phyloP scores from a whole-genome alignment of 2,888 invertebrate genomes.

The Sesamia inferens region DNA sequence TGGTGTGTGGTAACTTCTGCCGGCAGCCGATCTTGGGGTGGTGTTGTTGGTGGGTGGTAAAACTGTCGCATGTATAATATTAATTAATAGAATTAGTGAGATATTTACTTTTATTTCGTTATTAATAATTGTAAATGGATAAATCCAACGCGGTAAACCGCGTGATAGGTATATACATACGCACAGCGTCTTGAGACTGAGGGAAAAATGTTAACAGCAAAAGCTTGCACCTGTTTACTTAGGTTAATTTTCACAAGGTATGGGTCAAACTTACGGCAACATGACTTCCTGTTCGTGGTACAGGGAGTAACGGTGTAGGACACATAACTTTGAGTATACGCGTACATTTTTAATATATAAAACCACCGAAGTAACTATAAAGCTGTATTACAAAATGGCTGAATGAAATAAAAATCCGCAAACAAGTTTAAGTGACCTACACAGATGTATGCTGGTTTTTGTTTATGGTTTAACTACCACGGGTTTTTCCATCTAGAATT shows the following conservation, averaged over 20 bases:
- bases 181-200: conserved; percentile 3
- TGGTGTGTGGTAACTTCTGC: no score
- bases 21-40: no score
- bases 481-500: neutral
- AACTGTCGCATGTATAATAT: no score
- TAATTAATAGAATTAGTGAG: no score
- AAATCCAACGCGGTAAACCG: no score
- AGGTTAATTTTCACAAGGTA: neutral
- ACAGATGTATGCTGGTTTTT: neutral
- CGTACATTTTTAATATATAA: neutral
- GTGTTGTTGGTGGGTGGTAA: no score
- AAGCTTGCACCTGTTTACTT: neutral
- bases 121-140: no score
- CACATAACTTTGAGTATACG: neutral
- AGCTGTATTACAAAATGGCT: no score
- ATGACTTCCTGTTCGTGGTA: conserved; percentile 1
- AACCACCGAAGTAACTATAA: neutral
- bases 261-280: neutral
- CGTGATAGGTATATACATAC: no score
- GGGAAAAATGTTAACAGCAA: neutral
- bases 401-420: neutral
- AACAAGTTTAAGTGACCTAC: neutral
- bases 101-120: no score
- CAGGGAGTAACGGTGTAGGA: neutral
- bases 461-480: no score